Evolutionary conservation across 2,113 vertebrate species (phyloP).

Genomic region (Aspidoscelis tigris): DNA sequence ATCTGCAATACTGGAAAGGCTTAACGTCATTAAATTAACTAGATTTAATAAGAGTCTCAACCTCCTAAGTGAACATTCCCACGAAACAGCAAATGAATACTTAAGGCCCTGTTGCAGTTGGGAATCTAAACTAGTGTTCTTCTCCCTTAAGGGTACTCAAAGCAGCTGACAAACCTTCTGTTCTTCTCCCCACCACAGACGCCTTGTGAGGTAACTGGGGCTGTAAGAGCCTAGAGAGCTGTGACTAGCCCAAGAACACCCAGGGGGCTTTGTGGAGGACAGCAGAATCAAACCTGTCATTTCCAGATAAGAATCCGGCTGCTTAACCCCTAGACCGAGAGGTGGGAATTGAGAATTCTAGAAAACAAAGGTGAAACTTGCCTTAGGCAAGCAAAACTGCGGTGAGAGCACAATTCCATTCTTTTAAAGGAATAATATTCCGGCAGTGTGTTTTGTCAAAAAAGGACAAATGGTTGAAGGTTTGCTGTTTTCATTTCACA

Average conservation of each 20-base stretch:
- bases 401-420: background rate
- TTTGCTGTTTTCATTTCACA: no score
- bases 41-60: background rate
- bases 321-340: background rate
- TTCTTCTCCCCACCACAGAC: no score
- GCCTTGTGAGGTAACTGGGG: no score
- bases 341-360: background rate
- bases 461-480: no score
- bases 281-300: no score
- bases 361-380: background rate
- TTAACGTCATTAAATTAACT: background rate
- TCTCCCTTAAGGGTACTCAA: no score
- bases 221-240: no score
- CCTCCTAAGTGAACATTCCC: background rate
- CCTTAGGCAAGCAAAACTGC: background rate
- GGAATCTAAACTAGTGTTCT: background rate
- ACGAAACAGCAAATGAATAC: background rate
- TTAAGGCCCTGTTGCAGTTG: background rate
- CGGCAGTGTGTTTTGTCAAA: no score
- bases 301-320: no score
- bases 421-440: background rate
- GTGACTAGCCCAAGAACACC: no score
- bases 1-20: rapidly evolving
- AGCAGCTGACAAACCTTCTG: no score
- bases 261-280: no score